phyloP scores from a whole-genome alignment of 2,113 vertebrate species.

The Istiophorus platypterus region DNA sequence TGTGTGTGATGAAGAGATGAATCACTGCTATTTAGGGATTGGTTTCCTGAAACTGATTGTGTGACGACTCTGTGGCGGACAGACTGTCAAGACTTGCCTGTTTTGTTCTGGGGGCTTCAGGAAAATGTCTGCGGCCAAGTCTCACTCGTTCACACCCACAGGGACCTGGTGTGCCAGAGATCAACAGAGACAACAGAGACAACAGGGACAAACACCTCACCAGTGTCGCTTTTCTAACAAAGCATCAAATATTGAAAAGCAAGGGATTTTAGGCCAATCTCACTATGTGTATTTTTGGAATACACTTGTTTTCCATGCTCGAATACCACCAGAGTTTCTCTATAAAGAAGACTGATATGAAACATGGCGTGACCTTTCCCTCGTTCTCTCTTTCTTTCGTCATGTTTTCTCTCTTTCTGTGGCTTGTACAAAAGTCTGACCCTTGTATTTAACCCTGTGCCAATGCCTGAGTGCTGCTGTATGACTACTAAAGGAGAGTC shows the following conservation, averaged over 20 bases:
- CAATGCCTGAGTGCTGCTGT: slow-evolving; percentile 37
- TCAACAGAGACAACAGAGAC: slow-evolving; percentile 70
- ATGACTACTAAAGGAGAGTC: slow-evolving; percentile 55
- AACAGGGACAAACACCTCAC: slow-evolving; percentile 73
- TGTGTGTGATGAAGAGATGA: slow-evolving; percentile 87
- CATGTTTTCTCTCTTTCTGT: slow-evolving; percentile 1
- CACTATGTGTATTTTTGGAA: slow-evolving; percentile 67
- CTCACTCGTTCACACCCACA: slow-evolving; percentile 71
- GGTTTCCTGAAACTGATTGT: slow-evolving; percentile 87
- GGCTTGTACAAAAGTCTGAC: slow-evolving; percentile 19
- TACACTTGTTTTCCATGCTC: slow-evolving; percentile 68
- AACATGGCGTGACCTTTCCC: slow-evolving; percentile 5
- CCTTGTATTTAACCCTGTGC: slow-evolving; percentile 44
- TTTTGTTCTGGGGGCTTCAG: slow-evolving; percentile 82
- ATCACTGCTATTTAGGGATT: slow-evolving; percentile 89
- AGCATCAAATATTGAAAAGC: slow-evolving; percentile 78
- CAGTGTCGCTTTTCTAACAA: slow-evolving; percentile 68
- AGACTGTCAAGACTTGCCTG: slow-evolving; percentile 88
- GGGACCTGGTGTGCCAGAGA: slow-evolving; percentile 69
- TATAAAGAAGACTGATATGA: slow-evolving; percentile 24
- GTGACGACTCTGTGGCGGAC: slow-evolving; percentile 83
- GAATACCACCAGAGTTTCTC: slow-evolving; percentile 41
- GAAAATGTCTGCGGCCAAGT: slow-evolving; percentile 82
- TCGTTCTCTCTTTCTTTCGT: slow-evolving; percentile 7
- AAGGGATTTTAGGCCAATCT: slow-evolving; percentile 69